Evolutionary conservation across 2,797 vertebrate species (phyloP), one percentile per base, ranked within the genome.

Genomic region (Helicolenus hilgendorfi): DNA sequence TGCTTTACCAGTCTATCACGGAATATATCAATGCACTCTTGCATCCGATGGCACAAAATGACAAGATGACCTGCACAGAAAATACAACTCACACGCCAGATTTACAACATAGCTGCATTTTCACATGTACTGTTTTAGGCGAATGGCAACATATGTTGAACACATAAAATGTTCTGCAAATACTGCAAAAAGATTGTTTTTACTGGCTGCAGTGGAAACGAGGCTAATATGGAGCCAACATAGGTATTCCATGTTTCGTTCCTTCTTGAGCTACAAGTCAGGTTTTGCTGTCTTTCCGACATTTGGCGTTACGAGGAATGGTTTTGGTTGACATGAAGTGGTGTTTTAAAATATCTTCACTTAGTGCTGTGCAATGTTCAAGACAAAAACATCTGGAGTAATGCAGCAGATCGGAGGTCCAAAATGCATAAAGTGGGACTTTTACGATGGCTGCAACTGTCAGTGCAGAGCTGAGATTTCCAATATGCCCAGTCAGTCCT

Each of bases 221-320:
- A 13, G 62, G 65, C 62, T 68, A 70, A 77, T 10, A 49, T n/a
- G 13, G 71, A 79, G 60, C 15, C 78, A 20, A 71, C 7, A 73
- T 73, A 81, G 77, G 84, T 87, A 78, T 88, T 88, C 78, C 76
- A 58, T 79, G 76, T 84, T 89, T 69, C 35, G 27, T 62, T 81
- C 29, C 77, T 80, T 14, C 29, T 72, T 14, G 62, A 78, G 60
- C n/a, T 76, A 59, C 33, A 72, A 81, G 72, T 76, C 74, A 56
- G 59, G 83, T 81, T 74, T 65, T 53, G 36, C 58, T 84, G 36
- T 83, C 55, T 26, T 73, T 75, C 76, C 55, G 33, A 29, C 22
- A 56, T 87, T 59, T 75, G 70, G 83, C 20, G 64, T 67, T 67
- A 70, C 56, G 22, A 63, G 58, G 26, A 59, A 70, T 67, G 72